Base-by-base conservation (phyloP, 2,113 vertebrate genomes). In the Callipepla squamata region DNA sequence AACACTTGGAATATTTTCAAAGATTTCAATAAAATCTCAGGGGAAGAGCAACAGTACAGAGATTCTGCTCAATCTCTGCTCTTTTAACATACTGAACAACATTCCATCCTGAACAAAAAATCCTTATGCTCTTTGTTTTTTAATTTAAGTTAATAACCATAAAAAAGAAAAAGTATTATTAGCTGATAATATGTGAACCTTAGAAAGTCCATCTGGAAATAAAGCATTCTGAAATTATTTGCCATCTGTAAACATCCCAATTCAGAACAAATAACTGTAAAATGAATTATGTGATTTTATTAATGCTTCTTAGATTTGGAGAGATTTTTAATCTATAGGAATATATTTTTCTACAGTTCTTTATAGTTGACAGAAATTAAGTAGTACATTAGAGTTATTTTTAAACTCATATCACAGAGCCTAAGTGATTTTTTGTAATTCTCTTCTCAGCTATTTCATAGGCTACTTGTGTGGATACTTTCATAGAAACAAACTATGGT, bases 401-500 rank as follows among this genome's bases (percentile, higher is more conserved):
- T 76, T 0, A 7, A 48, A 50, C 69, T 40, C 65, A 3, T 69
- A 36, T 40, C 7, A 32, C 11, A 32, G 7, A 11, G 2, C 20
- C 51, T 65, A 50, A 23, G 10, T 40, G 3, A 74, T 11, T 66
- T 69, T 83, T 6, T 77, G 25, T 70, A 59, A 50, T 53, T 87
- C 44, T 66, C 2, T 87, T 21, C 21, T 16, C 17, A 26, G 9
- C 42, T 85, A 9, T 38, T 87, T 80, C 51, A 59, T 40, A 61
- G 5, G 6, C 13, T 82, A 40, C 12, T 51, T 77, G 48, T 83
- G 5, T n/a, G 11, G n/a, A 53, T 16, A 26, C 13, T 48, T 82
- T 28, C 0, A 1, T 6, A 63, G 42, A 45, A 3, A 9, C 18
- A 9, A 34, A 73, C 23, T 45, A 18, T 4, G 34, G 4, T 32